Base-by-base conservation (phyloP, 2,888 invertebrate genomes). In the Pterostichus niger region DNA sequence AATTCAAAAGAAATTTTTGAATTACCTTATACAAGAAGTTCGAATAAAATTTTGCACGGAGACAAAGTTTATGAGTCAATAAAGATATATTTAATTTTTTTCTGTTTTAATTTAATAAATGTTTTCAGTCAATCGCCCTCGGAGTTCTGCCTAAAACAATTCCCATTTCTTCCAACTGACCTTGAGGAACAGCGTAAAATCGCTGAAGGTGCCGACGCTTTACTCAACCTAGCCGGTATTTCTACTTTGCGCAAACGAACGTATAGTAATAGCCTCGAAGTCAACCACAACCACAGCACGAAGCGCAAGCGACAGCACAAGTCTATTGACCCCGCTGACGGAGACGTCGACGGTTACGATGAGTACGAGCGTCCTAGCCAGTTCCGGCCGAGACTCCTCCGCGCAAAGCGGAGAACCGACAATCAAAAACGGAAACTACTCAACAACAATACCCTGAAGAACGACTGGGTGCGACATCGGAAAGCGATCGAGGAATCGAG, bases 141-240 rank as follows among this genome's bases (percentile, higher is more conserved):
- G 56, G 73, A 82, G 46, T 84, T 46, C 84, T 49, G 33, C 35
- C n/a, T 75, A 40, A 75, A 73, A 79, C 46, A 78, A 17, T 85
- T 89, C 88, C 85, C 88, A 88, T 84, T 87, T 89, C 44, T 88
- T 89, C 59, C 88, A 89, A 78, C 89, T 90, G 93, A 93, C 86
- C 90, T 93, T 71, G 94, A 94, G 86, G 94, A 94, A 88, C 93
- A 93, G 86, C 91, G 94, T 85, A 93, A 94, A 86, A 94, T 95
- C 85, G 94, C 94, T 56, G 95, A 95, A 88, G 96, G 96, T 83
- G 96, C 96, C 0, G 95, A 96, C 87, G 96, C 95, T 0, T 90
- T 96, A 84, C 90, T 96, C 61, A 95, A 96, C 88, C 90, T 96
- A 82, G 96, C 96, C 0, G 95, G 95, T 24, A 89, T 90, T 78